Base-by-base conservation (phyloP, 2,797 vertebrate genomes). In the Darevskia nairensis region DNA sequence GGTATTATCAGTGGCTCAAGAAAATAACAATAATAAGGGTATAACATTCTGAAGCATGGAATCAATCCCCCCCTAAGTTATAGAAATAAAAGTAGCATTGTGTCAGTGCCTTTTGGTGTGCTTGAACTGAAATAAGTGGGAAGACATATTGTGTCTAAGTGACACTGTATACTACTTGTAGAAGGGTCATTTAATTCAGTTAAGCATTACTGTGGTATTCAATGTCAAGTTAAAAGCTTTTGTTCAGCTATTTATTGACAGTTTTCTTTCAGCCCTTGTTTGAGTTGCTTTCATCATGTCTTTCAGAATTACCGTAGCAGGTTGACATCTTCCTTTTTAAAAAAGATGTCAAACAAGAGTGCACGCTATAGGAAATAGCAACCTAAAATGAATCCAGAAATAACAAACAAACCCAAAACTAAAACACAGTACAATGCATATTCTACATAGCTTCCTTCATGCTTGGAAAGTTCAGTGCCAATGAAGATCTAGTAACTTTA, bases 21-120 rank as follows among this genome's bases (percentile, higher is more conserved):
- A 61, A 23, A 75, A 41, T 75, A 80, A 55, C 50, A 55, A 55
- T 23, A n/a, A 32, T 32, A 79, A 79, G 50, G 50, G 50, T 19
- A 59, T 59, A 80, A 61, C 50, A 80, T 21, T 77, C n/a, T 59
- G 50, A 80, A 35, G 17, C 19, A 79, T 79, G 27, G 15, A 79
- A 55, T 79, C 46, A 19, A 79, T 21, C 19, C 50, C 3, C 44
- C 85, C 64, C 55, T 77, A 89, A 91, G 92, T 71, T 69, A 84
- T 85, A 94, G 71, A 87, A 64, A 92, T 89, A 92, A 44, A 89
- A 68, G 86, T 86, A 27, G 5, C 39, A 85, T 66, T 1, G 29
- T 44, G 27, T 59, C 55, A 77, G 7, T 64, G 35, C 50, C 17
- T 0, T 0, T 80, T 0, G 88, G 11, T 3, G 74, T 27, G 68